These are phyloP conservation scores for Lasioglossum marginatum DNA, from an alignment of 2,888 invertebrate genomes.

Conservation along the genomic window DNA sequence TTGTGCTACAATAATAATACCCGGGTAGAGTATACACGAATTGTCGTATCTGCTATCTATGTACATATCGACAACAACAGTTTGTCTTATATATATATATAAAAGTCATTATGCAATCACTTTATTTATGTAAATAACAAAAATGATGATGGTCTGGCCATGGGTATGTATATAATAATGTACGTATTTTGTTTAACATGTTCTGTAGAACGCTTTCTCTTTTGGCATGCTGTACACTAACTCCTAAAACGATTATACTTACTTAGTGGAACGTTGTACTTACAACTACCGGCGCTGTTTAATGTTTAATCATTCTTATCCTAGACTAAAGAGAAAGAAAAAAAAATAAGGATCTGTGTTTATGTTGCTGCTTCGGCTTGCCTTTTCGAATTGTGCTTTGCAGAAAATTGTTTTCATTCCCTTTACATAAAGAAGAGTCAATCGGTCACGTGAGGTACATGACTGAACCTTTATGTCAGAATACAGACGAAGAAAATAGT, in stretches of 20 bases:
- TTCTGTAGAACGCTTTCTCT: conserved; percentile 32
- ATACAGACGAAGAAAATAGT: not conserved
- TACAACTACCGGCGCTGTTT: conserved; percentile 3
- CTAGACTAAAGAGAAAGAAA: not conserved
- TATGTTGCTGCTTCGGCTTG: conserved; percentile 41
- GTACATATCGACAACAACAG: conserved; percentile 14
- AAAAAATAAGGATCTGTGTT: conserved; percentile 14
- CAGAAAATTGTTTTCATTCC: conserved; percentile 18
- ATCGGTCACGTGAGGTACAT: conserved; percentile 5
- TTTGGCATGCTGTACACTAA: conserved; percentile 42
- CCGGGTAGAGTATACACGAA: conserved; percentile 9
- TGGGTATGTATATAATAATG: conserved; percentile 83
- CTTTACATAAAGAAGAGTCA: conserved; percentile 17
- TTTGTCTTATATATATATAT: not conserved
- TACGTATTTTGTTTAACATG: conserved; percentile 58
- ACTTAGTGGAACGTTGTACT: conserved; percentile 3
- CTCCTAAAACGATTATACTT: conserved; percentile 28
- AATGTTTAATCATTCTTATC: conserved; percentile 7
- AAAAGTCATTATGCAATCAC: conserved; percentile 46
- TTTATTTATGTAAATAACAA: conserved; percentile 81
- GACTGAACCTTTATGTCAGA: not conserved
- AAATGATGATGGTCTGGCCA: conserved; percentile 85
- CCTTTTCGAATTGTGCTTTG: conserved; percentile 21
- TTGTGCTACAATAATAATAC: conserved; percentile 12
- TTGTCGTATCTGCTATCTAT: conserved; percentile 18